Conservation (phyloP, 2,888 invertebrate genomes). For the Chymomyza caudatula region DNA sequence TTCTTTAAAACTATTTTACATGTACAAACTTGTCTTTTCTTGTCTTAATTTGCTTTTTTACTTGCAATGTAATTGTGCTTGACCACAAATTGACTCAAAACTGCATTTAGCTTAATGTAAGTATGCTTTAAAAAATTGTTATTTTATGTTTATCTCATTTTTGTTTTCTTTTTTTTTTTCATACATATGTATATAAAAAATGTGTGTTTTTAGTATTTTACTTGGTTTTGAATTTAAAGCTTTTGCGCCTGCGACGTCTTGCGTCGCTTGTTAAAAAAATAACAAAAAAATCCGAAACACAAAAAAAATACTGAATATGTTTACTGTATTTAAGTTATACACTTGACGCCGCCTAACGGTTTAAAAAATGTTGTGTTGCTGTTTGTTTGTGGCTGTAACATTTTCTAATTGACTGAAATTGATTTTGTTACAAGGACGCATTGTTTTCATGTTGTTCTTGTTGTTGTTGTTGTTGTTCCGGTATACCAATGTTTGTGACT, state of each 20-base stretch:
- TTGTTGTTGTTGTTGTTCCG: slow-evolving; percentile 26
- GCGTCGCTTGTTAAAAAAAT: slow-evolving; percentile 26
- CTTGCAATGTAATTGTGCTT: slow-evolving; percentile 6
- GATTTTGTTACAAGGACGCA: slow-evolving; percentile 76
- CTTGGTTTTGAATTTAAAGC: slow-evolving; percentile 67
- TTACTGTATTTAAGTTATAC: slow-evolving; percentile 26
- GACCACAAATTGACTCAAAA: slow-evolving; percentile 66
- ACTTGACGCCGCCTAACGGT: slow-evolving; percentile 20
- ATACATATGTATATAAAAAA: slow-evolving; percentile 46
- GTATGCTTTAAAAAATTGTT: slow-evolving; percentile 51
- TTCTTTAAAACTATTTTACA: slow-evolving; percentile 46
- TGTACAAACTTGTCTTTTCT: slow-evolving; percentile 22
- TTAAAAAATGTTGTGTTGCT: slow-evolving; percentile 28
- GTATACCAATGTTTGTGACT: slow-evolving; percentile 38
- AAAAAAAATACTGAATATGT: slow-evolving; percentile 1
- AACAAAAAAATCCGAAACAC: slow-evolving; percentile 66
- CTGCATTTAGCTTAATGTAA: slow-evolving; percentile 56
- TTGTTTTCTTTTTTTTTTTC: no score
- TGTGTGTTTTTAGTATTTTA: slow-evolving; percentile 28
- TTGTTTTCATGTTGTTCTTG: slow-evolving; percentile 43
- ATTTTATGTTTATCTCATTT: slow-evolving; percentile 9
- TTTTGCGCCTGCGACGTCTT: slow-evolving; percentile 66
- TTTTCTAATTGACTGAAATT: slow-evolving; percentile 76
- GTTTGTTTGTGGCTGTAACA: slow-evolving; percentile 44
- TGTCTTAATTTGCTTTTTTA: slow-evolving; percentile 21